A percentile compares a stretch with the other conserved stretches of the same genome.
Evolutionary conservation across 2,888 invertebrate genomes (phyloP).

Genomic region (Theretra japonica): DNA sequence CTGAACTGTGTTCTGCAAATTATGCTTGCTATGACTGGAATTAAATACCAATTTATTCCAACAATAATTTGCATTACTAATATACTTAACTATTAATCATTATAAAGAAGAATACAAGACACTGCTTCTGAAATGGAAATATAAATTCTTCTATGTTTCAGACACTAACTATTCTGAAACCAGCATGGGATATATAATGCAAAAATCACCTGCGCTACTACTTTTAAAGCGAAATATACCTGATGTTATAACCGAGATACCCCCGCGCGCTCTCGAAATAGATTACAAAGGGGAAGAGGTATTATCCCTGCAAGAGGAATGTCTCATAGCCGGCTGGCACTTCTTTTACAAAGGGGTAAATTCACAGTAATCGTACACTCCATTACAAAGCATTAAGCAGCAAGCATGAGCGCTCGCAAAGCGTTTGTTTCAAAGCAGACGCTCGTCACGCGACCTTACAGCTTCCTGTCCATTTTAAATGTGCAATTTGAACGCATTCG

Average conservation of each 20-base stretch:
- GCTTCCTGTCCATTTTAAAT: not conserved
- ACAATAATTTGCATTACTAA: too few species aligned
- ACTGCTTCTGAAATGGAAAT: too few species aligned
- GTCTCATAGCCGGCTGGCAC: slow-evolving; percentile 72
- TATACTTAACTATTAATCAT: too few species aligned
- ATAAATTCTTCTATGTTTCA: slow-evolving; percentile 39
- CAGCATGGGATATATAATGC: slow-evolving; percentile 58
- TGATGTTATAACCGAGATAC: slow-evolving; percentile 63
- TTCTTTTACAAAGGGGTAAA: slow-evolving; percentile 70
- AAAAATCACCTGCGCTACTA: slow-evolving; percentile 63
- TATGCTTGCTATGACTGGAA: too few species aligned
- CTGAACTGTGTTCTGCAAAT: too few species aligned
- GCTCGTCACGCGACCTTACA: not conserved
- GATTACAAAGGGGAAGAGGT: slow-evolving; percentile 58
- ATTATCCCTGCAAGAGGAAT: slow-evolving; percentile 65
- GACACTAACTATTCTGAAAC: slow-evolving; percentile 45
- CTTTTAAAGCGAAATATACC: slow-evolving; percentile 64
- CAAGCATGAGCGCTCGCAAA: not conserved
- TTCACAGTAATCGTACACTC: slow-evolving; percentile 6
- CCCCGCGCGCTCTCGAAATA: slow-evolving; percentile 56
- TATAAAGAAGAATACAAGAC: too few species aligned
- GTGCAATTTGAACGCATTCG: not conserved
- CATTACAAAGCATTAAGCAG: not conserved
- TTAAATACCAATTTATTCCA: too few species aligned
- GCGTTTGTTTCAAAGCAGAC: not conserved